Percentiles rank a stretch among this genome's conserved stretches.
Conservation (phyloP, 2,113 vertebrate species). For the Bolborhynchus lineola region DNA sequence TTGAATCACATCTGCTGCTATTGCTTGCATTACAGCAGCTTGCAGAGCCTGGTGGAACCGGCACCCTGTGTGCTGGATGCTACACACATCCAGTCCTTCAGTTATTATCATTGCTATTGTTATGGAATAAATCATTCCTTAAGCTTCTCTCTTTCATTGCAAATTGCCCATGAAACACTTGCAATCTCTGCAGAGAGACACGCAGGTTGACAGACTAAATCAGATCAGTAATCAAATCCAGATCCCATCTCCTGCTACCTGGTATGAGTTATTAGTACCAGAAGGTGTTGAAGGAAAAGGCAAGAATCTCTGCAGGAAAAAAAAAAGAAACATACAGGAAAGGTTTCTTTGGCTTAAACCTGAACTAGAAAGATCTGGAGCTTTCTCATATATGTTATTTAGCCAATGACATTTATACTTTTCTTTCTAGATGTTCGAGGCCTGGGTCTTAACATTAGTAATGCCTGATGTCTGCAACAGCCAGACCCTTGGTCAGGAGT, state of each 20-base stretch:
- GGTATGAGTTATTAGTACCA: constrained; percentile 13
- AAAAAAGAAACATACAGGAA: neutral
- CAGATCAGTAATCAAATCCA: constrained; percentile 49
- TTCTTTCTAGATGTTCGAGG: neutral
- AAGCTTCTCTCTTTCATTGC: constrained; percentile 43
- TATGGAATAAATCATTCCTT: constrained; percentile 13
- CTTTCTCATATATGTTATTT: neutral
- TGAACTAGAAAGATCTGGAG: neutral
- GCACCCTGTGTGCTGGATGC: neutral
- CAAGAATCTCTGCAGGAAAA: neutral
- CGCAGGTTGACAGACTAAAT: constrained; percentile 8
- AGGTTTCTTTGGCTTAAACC: neutral
- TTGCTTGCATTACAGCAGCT: neutral
- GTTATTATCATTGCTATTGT: constrained; percentile 4
- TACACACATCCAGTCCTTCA: neutral
- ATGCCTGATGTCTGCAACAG: neutral
- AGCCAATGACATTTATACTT: neutral
- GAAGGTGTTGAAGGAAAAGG: neutral
- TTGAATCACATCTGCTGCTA: neutral
- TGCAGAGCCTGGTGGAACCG: neutral
- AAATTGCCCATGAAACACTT: constrained; percentile 58
- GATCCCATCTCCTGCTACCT: neutral
- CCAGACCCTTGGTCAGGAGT: neutral
- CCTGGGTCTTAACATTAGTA: neutral
- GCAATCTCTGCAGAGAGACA: constrained; percentile 29